Evolutionary conservation across 2,113 vertebrate species (phyloP).

Genomic region (Rhodinocichla rosea): DNA sequence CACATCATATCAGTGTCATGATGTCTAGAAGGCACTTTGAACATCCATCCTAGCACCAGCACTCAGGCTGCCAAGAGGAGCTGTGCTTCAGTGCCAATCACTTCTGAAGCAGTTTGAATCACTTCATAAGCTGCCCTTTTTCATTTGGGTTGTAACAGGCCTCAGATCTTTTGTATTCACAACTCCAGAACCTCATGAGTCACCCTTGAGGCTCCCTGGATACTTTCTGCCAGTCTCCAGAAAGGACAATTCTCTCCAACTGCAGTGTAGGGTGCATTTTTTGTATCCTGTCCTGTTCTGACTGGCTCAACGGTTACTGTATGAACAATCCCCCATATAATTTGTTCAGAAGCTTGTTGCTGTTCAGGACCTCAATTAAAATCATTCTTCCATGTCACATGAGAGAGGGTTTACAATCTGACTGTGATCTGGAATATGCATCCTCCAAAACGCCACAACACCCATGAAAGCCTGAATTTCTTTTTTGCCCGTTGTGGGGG

Average conservation of each 20-base stretch:
- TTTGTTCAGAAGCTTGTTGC: not conserved
- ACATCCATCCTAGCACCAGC: not conserved
- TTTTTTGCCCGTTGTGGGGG: fast-evolving
- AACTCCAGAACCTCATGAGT: not conserved
- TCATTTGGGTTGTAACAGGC: not conserved
- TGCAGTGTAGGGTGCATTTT: not conserved
- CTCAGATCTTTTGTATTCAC: too few relatives aligned
- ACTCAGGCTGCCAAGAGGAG: not conserved
- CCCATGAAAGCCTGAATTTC: not conserved
- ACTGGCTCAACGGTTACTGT: not conserved
- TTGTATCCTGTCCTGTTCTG: not conserved
- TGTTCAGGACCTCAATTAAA: not conserved
- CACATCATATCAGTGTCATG: not conserved
- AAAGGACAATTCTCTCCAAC: not conserved
- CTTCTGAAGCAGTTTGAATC: not conserved
- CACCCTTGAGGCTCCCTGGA: not conserved
- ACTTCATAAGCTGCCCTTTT: not conserved
- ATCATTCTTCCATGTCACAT: not conserved
- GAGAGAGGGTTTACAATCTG: not conserved
- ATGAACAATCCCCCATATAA: not conserved
- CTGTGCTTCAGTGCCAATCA: too few relatives aligned
- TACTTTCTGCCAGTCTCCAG: not conserved
- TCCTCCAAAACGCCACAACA: not conserved
- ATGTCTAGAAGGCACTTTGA: not conserved
- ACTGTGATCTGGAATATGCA: not conserved